phyloP scores from a whole-genome alignment of 2,113 vertebrate genomes.

The Ptilorrhoa leucosticta region DNA sequence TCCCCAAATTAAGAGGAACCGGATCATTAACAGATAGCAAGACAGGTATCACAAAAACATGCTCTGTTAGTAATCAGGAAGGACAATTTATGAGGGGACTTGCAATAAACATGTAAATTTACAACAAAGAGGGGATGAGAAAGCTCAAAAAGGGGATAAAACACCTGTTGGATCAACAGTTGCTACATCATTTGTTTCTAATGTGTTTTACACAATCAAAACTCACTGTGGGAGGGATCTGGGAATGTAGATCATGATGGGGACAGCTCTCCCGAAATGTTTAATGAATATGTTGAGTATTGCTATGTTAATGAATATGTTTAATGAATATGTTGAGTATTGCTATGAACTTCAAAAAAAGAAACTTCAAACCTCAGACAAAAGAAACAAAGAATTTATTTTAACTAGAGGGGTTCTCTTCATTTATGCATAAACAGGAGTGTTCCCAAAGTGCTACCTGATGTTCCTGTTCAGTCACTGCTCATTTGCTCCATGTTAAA shows the following conservation, averaged over 20 bases:
- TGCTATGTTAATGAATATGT: not conserved
- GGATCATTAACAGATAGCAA: fast-evolving
- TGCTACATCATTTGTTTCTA: not conserved
- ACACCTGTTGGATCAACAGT: not conserved
- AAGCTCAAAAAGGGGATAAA: not conserved
- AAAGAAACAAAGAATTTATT: not conserved
- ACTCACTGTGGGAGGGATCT: not conserved
- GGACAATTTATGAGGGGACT: not conserved
- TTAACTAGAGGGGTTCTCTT: not conserved
- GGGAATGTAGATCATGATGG: not conserved
- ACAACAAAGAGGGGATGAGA: not conserved
- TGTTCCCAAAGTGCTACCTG: not conserved
- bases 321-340: not conserved
- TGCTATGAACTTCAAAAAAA: not conserved
- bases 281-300: not conserved
- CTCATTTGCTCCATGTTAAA: not conserved
- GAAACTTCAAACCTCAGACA: not conserved
- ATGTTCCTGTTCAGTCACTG: not conserved
- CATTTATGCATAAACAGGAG: not conserved
- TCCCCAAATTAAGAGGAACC: not conserved
- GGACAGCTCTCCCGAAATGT: not conserved
- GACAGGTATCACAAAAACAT: not conserved
- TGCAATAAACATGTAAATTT: not conserved
- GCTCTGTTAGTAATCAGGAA: not conserved
- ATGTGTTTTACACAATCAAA: not conserved